phyloP scores from a whole-genome alignment of 2,888 invertebrate genomes.

The Parasteatoda lunata region DNA sequence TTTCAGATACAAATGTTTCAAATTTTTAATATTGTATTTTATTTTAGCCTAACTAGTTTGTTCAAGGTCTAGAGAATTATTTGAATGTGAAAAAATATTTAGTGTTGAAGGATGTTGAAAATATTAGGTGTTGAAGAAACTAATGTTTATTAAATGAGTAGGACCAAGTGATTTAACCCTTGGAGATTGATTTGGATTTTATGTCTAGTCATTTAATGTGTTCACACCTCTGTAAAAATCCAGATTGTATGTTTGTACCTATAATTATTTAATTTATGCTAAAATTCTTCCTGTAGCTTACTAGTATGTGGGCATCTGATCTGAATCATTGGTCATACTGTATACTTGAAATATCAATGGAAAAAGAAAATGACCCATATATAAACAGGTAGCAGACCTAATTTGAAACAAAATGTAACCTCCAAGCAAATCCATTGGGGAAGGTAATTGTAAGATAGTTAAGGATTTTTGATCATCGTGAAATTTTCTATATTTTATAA shows the following conservation, averaged over 20 bases:
- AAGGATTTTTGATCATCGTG: constrained; percentile 34
- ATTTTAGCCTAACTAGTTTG: too few species aligned
- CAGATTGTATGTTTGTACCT: constrained; percentile 26
- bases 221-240: neutral
- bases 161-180: too few species aligned
- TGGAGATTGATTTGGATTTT: too few species aligned
- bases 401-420: constrained; percentile 47
- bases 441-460: constrained; percentile 51
- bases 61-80: too few species aligned
- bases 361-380: constrained; percentile 43
- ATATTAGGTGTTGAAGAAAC: too few species aligned
- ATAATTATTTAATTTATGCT: constrained; percentile 39
- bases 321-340: constrained; percentile 37
- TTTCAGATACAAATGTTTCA: too few species aligned
- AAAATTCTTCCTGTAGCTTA: constrained; percentile 49
- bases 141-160: too few species aligned
- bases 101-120: too few species aligned
- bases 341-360: constrained; percentile 43
- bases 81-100: too few species aligned
- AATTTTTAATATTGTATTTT: too few species aligned
- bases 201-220: too few species aligned
- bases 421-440: constrained; percentile 41
- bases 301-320: constrained; percentile 46
- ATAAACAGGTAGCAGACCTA: constrained; percentile 54
- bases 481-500: constrained; percentile 31